Evolutionary conservation across 30 jellyfish, hydroid and myxozoan genomes (phyloP).

Genomic region (Aurelia aurita complex sp. Pacific): DNA sequence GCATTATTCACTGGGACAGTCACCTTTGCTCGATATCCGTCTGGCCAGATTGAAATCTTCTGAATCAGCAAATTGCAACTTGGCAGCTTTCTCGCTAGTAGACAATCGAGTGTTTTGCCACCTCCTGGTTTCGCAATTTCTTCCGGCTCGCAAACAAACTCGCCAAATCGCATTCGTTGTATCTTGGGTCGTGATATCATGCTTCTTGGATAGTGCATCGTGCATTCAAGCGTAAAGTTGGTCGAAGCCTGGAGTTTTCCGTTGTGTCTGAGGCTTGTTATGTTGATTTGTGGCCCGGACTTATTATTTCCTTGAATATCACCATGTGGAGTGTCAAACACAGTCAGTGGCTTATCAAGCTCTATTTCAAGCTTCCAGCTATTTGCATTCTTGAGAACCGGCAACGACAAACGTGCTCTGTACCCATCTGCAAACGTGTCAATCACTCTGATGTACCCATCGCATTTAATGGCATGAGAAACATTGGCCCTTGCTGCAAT

Average conservation of each 20-base stretch:
- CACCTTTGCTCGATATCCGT: constrained; percentile 35
- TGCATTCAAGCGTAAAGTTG: constrained; percentile 15
- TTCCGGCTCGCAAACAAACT: constrained; percentile 28
- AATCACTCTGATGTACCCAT: neutral
- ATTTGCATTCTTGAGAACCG: constrained; percentile 16
- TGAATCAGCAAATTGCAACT: neutral
- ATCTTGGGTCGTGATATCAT: constrained; percentile 37
- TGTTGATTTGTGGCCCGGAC: constrained; percentile 18
- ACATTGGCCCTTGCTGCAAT: no score
- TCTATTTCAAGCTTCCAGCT: constrained; percentile 35
- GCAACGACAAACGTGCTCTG: constrained; percentile 22
- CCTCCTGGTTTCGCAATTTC: neutral
- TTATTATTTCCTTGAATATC: constrained; percentile 31
- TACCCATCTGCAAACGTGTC: constrained; percentile 52
- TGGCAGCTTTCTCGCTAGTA: constrained; percentile 6
- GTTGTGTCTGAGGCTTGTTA: constrained; percentile 36
- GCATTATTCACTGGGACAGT: constrained; percentile 24
- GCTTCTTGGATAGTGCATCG: constrained; percentile 30
- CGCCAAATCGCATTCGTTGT: constrained; percentile 30
- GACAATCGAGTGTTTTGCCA: constrained; percentile 8
- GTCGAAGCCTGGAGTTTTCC: neutral
- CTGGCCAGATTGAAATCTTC: constrained; percentile 37
- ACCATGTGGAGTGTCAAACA: constrained; percentile 41
- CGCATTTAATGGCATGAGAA: constrained; percentile 36
- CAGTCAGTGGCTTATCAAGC: constrained; percentile 31